These are phyloP conservation scores for Oreortyx pictus DNA, from an alignment of 2,797 vertebrate genomes.

Conservation along the genomic window DNA sequence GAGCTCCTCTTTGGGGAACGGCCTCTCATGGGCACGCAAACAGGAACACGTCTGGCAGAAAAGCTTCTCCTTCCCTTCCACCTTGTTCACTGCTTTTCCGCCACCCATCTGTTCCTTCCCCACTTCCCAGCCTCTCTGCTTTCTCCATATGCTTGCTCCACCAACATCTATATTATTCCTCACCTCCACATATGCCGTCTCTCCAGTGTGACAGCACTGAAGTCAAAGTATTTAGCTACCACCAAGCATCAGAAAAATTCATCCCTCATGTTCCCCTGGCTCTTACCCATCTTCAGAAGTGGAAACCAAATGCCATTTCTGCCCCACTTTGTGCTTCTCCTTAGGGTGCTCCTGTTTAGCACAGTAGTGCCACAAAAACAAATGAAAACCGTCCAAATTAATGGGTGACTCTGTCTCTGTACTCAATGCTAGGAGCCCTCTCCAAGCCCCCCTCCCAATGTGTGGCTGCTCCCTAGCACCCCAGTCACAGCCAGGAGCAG, in stretches of 20 bases:
- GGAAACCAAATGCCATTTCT: accelerated
- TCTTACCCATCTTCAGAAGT: background rate
- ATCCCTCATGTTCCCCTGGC: background rate
- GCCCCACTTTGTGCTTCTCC: background rate
- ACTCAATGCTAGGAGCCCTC: background rate
- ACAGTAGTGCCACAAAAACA: background rate
- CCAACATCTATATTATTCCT: background rate
- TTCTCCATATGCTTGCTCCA: background rate
- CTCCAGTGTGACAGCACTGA: background rate
- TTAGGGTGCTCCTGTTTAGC: background rate
- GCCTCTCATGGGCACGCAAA: background rate
- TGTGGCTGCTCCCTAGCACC: background rate
- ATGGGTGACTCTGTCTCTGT: accelerated
- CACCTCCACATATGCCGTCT: background rate
- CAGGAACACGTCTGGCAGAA: background rate
- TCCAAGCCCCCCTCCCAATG: background rate
- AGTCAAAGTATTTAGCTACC: background rate
- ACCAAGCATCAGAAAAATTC: background rate
- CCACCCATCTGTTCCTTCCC: slow-evolving; percentile 5
- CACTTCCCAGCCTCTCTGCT: background rate
- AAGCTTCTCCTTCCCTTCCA: background rate
- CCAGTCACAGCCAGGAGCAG: background rate
- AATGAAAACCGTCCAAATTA: background rate
- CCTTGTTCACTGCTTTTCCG: background rate
- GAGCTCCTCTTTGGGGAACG: background rate